A percentile compares a stretch with the other conserved stretches of the same genome.
These are phyloP conservation scores for Pleuronectes platessa DNA, from an alignment of 2,113 vertebrate species.

Conservation along the genomic window DNA sequence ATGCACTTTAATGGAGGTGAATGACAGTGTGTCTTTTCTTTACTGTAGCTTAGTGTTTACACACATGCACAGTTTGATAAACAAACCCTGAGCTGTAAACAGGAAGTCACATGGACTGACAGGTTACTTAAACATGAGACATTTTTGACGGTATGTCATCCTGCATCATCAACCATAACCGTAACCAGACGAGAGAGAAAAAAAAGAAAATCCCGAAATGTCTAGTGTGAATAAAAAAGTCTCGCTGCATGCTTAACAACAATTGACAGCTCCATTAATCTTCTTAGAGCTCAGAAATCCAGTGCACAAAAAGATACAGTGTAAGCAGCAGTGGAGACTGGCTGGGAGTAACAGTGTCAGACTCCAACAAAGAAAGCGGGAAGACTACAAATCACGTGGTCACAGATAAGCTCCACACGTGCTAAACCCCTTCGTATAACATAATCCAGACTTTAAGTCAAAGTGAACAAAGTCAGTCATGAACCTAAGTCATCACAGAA, in stretches of 20 bases:
- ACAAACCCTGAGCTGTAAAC: not conserved
- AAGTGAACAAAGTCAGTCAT: not conserved
- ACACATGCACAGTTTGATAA: not conserved
- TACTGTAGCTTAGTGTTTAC: not conserved
- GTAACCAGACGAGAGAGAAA: not conserved
- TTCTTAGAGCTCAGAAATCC: slow-evolving; percentile 6
- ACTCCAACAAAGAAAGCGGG: not conserved
- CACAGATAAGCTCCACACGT: not conserved
- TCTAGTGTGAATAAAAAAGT: not conserved
- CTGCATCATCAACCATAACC: not conserved
- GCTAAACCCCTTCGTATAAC: not conserved
- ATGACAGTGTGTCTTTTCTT: not conserved
- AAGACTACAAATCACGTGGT: not conserved
- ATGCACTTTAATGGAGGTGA: not conserved
- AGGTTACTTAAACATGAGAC: not conserved
- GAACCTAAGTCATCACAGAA: not conserved
- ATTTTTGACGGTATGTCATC: slow-evolving; percentile 2
- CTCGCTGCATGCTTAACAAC: not conserved
- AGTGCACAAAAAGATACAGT: not conserved
- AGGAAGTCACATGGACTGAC: not conserved
- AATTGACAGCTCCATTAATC: slow-evolving; percentile 4
- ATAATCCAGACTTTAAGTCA: not conserved
- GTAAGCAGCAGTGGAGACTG: not conserved
- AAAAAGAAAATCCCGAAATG: slow-evolving; percentile 8
- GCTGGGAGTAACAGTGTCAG: not conserved